These are phyloP conservation scores for Liposcelis brunnea DNA, from an alignment of 2,888 invertebrate genomes.

Conservation along the genomic window DNA sequence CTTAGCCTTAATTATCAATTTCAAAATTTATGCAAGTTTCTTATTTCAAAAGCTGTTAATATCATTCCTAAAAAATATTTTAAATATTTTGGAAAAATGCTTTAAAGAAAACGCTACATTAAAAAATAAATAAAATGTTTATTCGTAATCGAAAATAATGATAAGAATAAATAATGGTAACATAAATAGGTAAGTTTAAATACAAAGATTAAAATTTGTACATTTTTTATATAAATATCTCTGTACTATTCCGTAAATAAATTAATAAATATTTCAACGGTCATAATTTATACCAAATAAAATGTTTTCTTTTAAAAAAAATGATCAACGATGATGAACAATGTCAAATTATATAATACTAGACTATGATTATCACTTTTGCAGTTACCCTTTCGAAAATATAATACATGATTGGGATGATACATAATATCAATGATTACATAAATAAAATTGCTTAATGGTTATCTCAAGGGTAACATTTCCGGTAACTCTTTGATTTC, in stretches of 20 bases:
- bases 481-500: too few relatives aligned
- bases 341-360: not conserved
- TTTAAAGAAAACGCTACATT: too few relatives aligned
- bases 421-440: too few relatives aligned
- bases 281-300: not conserved
- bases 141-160: not conserved
- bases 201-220: slow-evolving; percentile 1
- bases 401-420: not conserved
- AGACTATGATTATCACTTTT: slow-evolving; percentile 1
- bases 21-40: too few relatives aligned
- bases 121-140: too few relatives aligned
- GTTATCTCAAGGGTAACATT: too few relatives aligned
- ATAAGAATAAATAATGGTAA: not conserved
- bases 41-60: too few relatives aligned
- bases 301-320: not conserved
- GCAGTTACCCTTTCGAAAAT: not conserved
- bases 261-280: slow-evolving; percentile 6
- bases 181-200: not conserved
- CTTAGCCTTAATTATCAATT: too few relatives aligned
- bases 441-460: too few relatives aligned
- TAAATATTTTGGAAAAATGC: too few relatives aligned
- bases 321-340: not conserved
- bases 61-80: too few relatives aligned
- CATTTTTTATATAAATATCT: not conserved
- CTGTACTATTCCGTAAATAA: not conserved